Conservation (phyloP, 2,888 invertebrate genomes). For the Biston stratarius region DNA sequence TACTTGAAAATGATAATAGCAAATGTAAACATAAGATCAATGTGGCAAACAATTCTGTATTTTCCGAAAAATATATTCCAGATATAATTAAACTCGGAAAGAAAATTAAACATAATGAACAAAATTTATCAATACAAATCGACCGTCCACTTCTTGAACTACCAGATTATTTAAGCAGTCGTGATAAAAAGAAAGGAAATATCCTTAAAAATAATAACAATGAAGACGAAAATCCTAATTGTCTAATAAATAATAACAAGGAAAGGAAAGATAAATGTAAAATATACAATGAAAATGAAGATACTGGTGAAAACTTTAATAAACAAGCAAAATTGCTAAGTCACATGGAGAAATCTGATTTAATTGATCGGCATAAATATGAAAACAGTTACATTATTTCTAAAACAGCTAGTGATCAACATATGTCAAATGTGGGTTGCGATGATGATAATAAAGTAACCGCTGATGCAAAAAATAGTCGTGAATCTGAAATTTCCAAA, state of each 20-base stretch:
- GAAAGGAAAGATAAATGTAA: background rate
- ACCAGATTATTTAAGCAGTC: background rate
- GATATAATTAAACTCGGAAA: background rate
- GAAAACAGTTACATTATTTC: background rate
- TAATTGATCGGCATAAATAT: background rate
- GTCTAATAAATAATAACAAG: background rate
- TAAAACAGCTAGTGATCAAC: conserved; percentile 5
- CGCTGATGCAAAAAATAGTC: background rate
- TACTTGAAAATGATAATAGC: conserved; percentile 15
- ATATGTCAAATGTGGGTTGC: background rate
- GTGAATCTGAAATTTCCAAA: conserved; percentile 1
- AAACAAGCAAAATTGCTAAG: background rate
- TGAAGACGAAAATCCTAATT: background rate
- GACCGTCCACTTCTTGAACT: background rate
- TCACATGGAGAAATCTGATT: background rate
- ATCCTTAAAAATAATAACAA: background rate
- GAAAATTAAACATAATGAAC: background rate
- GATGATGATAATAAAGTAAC: background rate
- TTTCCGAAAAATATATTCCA: background rate
- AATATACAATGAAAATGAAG: background rate
- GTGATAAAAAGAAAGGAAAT: background rate
- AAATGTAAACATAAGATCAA: background rate
- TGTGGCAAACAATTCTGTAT: background rate
- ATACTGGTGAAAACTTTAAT: background rate
- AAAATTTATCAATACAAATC: background rate